Evolutionary conservation across 2,888 invertebrate species (phyloP).

Genomic region (Biston betularia): DNA sequence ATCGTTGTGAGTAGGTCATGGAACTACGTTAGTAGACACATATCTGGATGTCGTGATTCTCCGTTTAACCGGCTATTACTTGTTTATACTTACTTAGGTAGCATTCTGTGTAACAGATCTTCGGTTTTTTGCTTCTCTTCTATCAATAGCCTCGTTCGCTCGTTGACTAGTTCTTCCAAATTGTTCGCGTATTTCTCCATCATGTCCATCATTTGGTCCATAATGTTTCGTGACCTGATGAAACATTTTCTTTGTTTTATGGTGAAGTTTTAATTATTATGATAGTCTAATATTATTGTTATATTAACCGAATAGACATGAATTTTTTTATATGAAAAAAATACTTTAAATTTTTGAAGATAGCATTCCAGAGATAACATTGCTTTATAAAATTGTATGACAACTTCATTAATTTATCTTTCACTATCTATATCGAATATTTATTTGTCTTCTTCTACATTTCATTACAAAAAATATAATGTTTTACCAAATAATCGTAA

Average conservation of each 20-base stretch:
- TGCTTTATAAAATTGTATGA: too few relatives aligned
- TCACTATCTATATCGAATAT: too few relatives aligned
- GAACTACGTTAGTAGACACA: constrained; percentile 9
- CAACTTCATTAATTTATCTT: too few relatives aligned
- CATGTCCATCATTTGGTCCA: constrained; percentile 99
- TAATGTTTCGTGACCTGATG: constrained; percentile 92
- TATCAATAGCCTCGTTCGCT: constrained; percentile 94
- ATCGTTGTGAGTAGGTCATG: constrained; percentile 10
- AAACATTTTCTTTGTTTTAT: constrained; percentile 9
- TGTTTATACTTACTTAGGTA: constrained; percentile 90
- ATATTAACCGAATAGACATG: too few relatives aligned
- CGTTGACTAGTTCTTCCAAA: constrained; percentile 96
- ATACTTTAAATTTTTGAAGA: too few relatives aligned
- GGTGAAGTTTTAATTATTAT: too few relatives aligned
- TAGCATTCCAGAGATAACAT: too few relatives aligned
- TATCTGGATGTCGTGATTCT: constrained; percentile 5
- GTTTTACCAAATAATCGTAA: too few relatives aligned
- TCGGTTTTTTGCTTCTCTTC: constrained; percentile 97
- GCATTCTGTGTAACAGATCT: constrained; percentile 96
- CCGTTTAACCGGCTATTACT: constrained; percentile 4
- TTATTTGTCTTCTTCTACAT: too few relatives aligned
- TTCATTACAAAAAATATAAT: too few relatives aligned
- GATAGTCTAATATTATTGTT: not conserved
- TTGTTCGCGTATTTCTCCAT: constrained; percentile 98
- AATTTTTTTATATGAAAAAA: too few relatives aligned